Base-by-base conservation (phyloP, 2,797 vertebrate species). In the Lutra lutra region DNA sequence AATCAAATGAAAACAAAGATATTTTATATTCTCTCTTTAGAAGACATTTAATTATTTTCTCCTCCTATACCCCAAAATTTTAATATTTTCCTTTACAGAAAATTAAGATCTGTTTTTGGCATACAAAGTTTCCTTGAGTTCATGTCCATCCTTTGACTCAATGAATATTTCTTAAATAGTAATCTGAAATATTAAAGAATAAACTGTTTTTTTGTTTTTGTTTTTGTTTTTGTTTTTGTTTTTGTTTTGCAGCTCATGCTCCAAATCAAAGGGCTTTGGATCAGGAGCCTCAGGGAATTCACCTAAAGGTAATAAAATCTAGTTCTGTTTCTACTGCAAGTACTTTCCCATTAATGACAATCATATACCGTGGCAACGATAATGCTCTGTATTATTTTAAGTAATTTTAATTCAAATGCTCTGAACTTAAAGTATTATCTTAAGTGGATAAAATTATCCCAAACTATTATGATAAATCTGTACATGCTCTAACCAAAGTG, bases 251-350 rank as follows among this genome's bases (percentile, higher is more conserved):
- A 98, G 97, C 43, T 97, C 95, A 13, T 97, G 97, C 78, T 97
- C 96, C 17, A 88, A 70, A 77, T 97, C 95, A 68, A 97, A 95
- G 43, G 29, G 38, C 40, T 97, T 96, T 91, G 97, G 73, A 29
- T 96, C 91, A 3, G 43, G 43, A 46, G 43, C 43, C 43, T 46
- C 43, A 46, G 96, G 92, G 29, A 95, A 89, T 96, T 86, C 88
- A 78, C 23, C 85, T 56, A 97, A 95, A 96, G 98, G 97, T 98
- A 97, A 92, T 51, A 72, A 88, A 95, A 95, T 68, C 66, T 83
- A 58, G 8, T 82, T 82, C 25, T 68, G 7, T 78, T 91, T 91
- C 80, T 89, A 32, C 9, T 77, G 20, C 27, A 86, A 95, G 84
- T 35, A 35, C 17, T 90, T 92, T 83, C 46, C n/a, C 9, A 5